phyloP scores from a whole-genome alignment of 2,888 invertebrate species.

The Parnassius mnemosyne region DNA sequence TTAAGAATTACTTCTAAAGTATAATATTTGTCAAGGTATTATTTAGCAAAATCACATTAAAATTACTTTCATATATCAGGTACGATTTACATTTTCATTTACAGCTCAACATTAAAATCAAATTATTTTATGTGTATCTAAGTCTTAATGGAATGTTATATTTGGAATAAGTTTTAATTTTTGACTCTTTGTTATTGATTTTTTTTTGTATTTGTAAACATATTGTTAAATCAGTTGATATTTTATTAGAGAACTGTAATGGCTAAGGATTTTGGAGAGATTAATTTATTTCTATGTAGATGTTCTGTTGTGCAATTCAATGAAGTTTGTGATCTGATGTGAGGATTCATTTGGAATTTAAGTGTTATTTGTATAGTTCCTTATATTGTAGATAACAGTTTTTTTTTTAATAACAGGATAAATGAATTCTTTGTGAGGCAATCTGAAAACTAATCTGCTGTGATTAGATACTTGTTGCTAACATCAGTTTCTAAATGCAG shows the following conservation, averaged over 20 bases:
- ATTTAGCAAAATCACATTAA: slow-evolving; percentile 52
- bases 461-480: slow-evolving; percentile 61
- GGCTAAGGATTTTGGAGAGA: slow-evolving; percentile 59
- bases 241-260: slow-evolving; percentile 64
- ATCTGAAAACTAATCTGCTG: slow-evolving; percentile 46
- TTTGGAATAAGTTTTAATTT: slow-evolving; percentile 58
- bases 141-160: slow-evolving; percentile 55
- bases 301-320: slow-evolving; percentile 73
- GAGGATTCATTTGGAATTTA: slow-evolving; percentile 68
- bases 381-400: slow-evolving; percentile 71
- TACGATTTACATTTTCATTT: slow-evolving; percentile 46
- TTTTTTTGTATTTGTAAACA: slow-evolving; percentile 62
- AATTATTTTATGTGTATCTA: slow-evolving; percentile 47
- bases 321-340: slow-evolving; percentile 78
- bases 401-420: slow-evolving; percentile 47
- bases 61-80: slow-evolving; percentile 49
- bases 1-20: slow-evolving; percentile 42
- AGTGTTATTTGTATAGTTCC: slow-evolving; percentile 76
- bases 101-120: slow-evolving; percentile 42
- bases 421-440: slow-evolving; percentile 24
- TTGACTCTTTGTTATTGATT: slow-evolving; percentile 71
- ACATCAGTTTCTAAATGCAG: slow-evolving; percentile 68
- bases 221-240: slow-evolving; percentile 75
- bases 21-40: slow-evolving; percentile 45
- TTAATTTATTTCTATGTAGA: slow-evolving; percentile 75